Evolutionary conservation across 2,113 vertebrate species (phyloP).

Genomic region (Marmota flaviventris): DNA sequence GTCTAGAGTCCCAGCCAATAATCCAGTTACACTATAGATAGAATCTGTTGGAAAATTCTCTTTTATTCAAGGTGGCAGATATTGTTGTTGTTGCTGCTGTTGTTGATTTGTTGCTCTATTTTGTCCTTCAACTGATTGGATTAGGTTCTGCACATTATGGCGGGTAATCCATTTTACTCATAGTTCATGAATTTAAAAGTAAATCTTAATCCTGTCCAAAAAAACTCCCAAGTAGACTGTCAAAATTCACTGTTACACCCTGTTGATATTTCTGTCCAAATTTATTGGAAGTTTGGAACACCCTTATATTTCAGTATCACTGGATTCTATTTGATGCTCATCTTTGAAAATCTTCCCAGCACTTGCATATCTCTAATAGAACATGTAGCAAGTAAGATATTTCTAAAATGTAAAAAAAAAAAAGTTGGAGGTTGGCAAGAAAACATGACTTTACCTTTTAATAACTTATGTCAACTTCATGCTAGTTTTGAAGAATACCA

Average conservation of each 20-base stretch:
- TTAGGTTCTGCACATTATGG: neutral
- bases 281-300: neutral
- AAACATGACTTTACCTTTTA: neutral
- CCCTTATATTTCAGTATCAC: neutral
- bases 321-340: neutral
- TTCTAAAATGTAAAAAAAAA: neutral
- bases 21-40: neutral
- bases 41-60: neutral
- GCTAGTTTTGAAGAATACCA: neutral
- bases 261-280: neutral
- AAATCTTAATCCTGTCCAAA: neutral
- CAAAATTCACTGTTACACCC: neutral
- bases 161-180: neutral
- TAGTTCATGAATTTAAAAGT: neutral
- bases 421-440: neutral
- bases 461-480: neutral
- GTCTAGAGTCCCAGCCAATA: neutral
- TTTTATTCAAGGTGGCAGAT: neutral
- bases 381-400: neutral
- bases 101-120: neutral
- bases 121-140: neutral
- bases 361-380: neutral
- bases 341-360: neutral
- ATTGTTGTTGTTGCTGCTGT: too few relatives aligned
- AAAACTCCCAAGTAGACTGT: neutral